Base-by-base conservation (phyloP, 2,888 invertebrate genomes). In the Leptodirus hochenwartii region DNA sequence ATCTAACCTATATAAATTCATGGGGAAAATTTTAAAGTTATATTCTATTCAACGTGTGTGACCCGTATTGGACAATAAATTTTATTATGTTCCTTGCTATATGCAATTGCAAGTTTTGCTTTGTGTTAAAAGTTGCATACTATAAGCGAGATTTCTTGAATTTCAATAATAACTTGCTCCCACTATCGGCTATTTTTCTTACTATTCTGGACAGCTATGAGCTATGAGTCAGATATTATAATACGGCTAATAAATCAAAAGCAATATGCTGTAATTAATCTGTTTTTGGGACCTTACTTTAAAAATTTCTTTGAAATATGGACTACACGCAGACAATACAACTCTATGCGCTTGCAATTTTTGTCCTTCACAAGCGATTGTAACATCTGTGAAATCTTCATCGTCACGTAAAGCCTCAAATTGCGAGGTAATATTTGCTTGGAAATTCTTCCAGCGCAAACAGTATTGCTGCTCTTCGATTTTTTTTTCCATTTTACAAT, bases 391-490 rank as follows among this genome's bases (percentile, higher is more conserved):
- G 62, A 82, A 80, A 61, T 79, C 78, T 65, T 81, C 80, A 61
- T 77, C 77, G 62, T 77, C 75, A 54, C 81, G 66, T 50, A 82
- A 64, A 50, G 76, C 69, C 62, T 79, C 80, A 62, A 82, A 80
- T 58, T 81, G 80, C 56, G 78, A 75, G 51, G 80, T 76, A 57
- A 82, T 77, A 61, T 81, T 81, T 43, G 78, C 76, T 65, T 79
- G 79, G 65, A 77, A 78, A 66, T 81, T 80, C 65, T 82, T 81
- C 82, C 82, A 82, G 62, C 80, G 69, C 60, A 82, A 69, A 67
- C 81, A 81, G 63, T 80, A 81, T 64, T 80, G 80, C 65, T 81
- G 81, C 62, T 77, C 76, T 56, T 68, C 69, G 56, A 60, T 62
- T 59, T 62, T 40, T 36, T 47, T 46, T 50, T 49, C 51, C 32